These are phyloP conservation scores for Alces alces DNA, from an alignment of 2,113 vertebrate genomes.

Conservation along the genomic window DNA sequence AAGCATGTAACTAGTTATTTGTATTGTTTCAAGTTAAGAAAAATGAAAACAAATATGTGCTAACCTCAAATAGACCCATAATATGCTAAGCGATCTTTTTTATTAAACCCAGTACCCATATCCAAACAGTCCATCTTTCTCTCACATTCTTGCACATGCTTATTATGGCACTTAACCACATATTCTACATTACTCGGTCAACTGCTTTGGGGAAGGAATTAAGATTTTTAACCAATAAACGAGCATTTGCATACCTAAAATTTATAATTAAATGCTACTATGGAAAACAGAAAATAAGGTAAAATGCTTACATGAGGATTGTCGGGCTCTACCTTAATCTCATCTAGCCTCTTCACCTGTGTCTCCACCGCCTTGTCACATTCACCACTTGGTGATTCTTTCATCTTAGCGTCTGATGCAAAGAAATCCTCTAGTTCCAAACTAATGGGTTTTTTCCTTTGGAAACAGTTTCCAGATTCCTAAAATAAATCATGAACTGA, in stretches of 20 bases:
- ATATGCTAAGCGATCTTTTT: not conserved
- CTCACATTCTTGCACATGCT: not conserved
- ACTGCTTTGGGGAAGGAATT: not conserved
- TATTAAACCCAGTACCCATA: not conserved
- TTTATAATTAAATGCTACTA: not conserved
- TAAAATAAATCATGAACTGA: slow-evolving; percentile 40
- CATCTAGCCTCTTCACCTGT: not conserved
- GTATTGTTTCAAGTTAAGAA: slow-evolving; percentile 15
- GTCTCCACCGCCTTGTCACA: not conserved
- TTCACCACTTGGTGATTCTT: slow-evolving; percentile 22
- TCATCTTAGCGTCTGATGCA: slow-evolving; percentile 43
- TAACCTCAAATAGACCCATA: not conserved
- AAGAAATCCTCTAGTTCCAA: slow-evolving; percentile 23
- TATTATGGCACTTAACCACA: not conserved
- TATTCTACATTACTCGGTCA: not conserved
- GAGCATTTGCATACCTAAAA: not conserved
- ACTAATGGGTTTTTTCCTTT: slow-evolving; percentile 1
- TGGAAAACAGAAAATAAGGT: not conserved
- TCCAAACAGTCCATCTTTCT: not conserved
- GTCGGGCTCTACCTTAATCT: slow-evolving; percentile 48
- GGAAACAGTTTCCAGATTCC: not conserved
- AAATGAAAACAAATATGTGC: slow-evolving; percentile 24
- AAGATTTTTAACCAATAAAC: not conserved
- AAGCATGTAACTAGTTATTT: not conserved
- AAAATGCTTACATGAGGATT: slow-evolving; percentile 44